Evolutionary conservation across 2,113 vertebrate species (phyloP).

Genomic region (Spheniscus mendiculus): DNA sequence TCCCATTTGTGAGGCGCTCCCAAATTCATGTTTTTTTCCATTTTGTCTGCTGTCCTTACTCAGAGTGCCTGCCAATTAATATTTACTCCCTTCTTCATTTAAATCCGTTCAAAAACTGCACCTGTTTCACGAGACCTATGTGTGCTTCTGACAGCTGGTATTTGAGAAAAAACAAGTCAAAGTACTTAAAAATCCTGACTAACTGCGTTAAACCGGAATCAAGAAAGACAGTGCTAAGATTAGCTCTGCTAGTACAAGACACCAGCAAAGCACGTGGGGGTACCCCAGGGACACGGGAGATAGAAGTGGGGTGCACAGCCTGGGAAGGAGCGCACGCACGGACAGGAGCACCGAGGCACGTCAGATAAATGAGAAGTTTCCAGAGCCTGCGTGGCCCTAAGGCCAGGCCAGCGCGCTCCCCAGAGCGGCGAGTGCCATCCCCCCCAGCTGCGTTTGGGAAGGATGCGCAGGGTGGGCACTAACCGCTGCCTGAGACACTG

Average conservation of each 20-base stretch:
- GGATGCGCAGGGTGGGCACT: not conserved
- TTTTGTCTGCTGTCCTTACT: not conserved
- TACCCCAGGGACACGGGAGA: not conserved
- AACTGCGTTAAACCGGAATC: not conserved
- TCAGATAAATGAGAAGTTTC: not conserved
- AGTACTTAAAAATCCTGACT: not conserved
- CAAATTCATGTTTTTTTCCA: not conserved
- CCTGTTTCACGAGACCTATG: constrained; percentile 29
- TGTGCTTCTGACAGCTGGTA: constrained; percentile 27
- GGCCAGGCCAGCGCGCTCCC: accelerated
- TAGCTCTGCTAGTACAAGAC: not conserved
- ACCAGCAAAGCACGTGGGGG: not conserved
- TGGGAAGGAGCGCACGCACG: accelerated
- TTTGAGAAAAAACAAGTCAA: not conserved
- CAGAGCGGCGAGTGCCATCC: not conserved
- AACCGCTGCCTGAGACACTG: accelerated
- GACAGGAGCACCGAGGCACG: not conserved
- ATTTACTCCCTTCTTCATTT: constrained; percentile 14
- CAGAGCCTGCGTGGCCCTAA: not conserved
- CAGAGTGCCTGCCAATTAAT: constrained; percentile 19
- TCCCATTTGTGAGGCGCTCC: not conserved
- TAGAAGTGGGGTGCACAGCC: accelerated
- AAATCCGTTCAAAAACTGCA: constrained; percentile 30
- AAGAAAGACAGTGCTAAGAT: not conserved
- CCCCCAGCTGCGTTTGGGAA: not conserved